A percentile compares a stretch with the other conserved stretches of the same genome.
Evolutionary conservation across 2,113 vertebrate genomes (phyloP).

Genomic region (Puntigrus tetrazona): DNA sequence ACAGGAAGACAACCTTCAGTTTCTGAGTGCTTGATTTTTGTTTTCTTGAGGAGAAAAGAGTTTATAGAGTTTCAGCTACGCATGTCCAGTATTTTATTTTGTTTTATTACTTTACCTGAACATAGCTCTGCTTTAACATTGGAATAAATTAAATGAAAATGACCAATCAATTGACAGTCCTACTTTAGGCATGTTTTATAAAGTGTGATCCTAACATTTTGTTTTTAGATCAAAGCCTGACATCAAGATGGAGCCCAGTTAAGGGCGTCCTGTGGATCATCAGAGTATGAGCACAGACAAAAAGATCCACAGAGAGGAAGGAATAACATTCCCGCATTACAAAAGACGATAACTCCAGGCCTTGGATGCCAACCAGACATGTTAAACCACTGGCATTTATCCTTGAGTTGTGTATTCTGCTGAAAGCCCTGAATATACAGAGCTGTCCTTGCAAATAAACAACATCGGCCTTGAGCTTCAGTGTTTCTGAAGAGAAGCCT

Average conservation of each 20-base stretch:
- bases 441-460: constrained; percentile 29
- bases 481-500: constrained; percentile 17
- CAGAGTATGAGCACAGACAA: constrained; percentile 75
- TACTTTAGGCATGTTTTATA: neutral
- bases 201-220: neutral
- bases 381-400: neutral
- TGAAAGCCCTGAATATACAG: neutral
- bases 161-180: neutral
- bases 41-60: neutral
- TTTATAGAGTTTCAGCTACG: neutral
- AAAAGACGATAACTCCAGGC: neutral
- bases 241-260: constrained; percentile 94
- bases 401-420: constrained; percentile 12
- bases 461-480: constrained; percentile 18
- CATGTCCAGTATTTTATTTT: neutral
- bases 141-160: neutral
- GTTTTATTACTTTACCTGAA: neutral
- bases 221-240: constrained; percentile 90
- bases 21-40: neutral
- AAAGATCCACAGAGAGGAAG: neutral
- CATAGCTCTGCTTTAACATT: neutral
- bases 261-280: constrained; percentile 93
- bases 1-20: neutral
- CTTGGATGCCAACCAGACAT: neutral
- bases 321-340: neutral